Percentiles rank a stretch among this genome's conserved stretches.
Conservation (phyloP, 2,113 vertebrate species). For the Neolamprologus hecqui region DNA sequence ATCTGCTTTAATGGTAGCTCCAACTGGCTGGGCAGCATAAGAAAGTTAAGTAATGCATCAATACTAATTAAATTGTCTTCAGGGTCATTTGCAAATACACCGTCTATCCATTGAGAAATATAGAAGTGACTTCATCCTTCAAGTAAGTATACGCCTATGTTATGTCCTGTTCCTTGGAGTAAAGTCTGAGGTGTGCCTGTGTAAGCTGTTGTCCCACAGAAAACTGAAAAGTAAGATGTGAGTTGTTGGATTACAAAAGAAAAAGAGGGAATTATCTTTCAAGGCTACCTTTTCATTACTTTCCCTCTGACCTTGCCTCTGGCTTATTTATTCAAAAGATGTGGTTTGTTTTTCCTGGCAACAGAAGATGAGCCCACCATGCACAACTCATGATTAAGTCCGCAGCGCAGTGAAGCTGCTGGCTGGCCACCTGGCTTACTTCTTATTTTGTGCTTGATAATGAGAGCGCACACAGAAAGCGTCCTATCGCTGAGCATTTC, state of each 20-base stretch:
- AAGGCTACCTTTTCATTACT: conserved; percentile 7
- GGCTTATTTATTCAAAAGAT: conserved; percentile 15
- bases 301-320: neutral
- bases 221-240: neutral
- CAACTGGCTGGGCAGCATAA: neutral
- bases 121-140: neutral
- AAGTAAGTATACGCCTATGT: neutral
- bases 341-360: neutral
- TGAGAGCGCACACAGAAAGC: conserved; percentile 21
- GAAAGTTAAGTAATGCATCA: neutral
- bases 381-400: conserved; percentile 41
- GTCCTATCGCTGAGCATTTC: conserved; percentile 7
- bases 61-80: neutral
- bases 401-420: conserved; percentile 1
- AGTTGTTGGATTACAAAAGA: neutral
- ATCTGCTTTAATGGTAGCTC: neutral
- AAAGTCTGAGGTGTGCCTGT: neutral
- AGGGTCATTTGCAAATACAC: neutral
- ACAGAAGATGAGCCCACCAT: neutral
- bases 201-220: neutral
- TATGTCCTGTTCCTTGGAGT: neutral
- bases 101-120: neutral
- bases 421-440: conserved; percentile 35
- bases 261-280: neutral
- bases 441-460: conserved; percentile 44